Base-by-base conservation (phyloP, 2,797 vertebrate genomes). In the Microchirus variegatus region DNA sequence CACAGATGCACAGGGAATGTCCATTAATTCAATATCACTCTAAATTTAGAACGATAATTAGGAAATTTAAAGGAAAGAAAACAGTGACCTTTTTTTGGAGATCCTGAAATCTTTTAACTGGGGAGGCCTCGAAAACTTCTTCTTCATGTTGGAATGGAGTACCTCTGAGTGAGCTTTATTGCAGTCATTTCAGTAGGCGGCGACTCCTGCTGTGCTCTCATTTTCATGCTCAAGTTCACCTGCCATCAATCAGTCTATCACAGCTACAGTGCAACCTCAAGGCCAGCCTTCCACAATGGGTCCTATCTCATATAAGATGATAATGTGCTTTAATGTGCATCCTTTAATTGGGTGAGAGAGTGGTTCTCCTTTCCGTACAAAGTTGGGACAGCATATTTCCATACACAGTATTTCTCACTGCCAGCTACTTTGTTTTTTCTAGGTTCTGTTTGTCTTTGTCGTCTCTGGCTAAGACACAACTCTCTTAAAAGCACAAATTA, bases 141-240 rank as follows among this genome's bases (percentile, higher is more conserved):
- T 0, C 4, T 63, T 59, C 50, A 3, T 56, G 42, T 50, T 41
- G 12, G 9, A 57, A 53, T 26, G 16, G 42, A 75, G 51, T 36
- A 56, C 15, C 56, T 57, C 67, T n/a, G n/a, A n/a, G 71, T 77
- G 62, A 78, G 83, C 71, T 77, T 81, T 70, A 69, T 41, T 8
- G n/a, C 52, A 19, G 77, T 79, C 63, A 78, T 73, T 73, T 59
- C 63, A 51, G 61, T 60, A 76, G 76, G 67, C 16, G 11, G 42
- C 3, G 12, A 42, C 59, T 55, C 77, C 77, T 50, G 70, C 82
- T 72, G 77, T 53, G 77, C 55, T 64, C 53, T 69, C 17, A 26
- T 80, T 83, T 83, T 75, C 71, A 80, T 76, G 78, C 66, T 83
- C 70, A 78, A 40, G 60, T 84, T 63, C 77, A 72, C 53, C 73